Percentiles rank a stretch among this genome's conserved stretches.
These are phyloP conservation scores for Patella ulyssiponensis DNA, from an alignment of 2,888 invertebrate genomes.

Conservation along the genomic window DNA sequence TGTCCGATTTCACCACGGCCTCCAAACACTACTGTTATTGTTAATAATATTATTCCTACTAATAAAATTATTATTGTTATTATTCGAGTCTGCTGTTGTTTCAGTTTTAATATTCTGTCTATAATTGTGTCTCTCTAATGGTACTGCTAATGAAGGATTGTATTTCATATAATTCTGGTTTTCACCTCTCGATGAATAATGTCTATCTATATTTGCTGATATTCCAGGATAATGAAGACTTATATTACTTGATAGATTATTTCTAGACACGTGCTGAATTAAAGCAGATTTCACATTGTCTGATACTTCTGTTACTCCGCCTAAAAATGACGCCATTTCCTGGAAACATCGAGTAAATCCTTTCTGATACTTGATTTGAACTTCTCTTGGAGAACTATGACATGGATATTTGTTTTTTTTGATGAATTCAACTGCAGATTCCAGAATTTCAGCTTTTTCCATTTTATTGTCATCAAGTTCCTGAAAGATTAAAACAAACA, in stretches of 20 bases:
- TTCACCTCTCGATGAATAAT: background rate
- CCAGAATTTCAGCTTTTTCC: background rate
- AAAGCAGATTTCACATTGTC: background rate
- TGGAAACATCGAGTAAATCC: background rate
- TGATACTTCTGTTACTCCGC: background rate
- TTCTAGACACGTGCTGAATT: background rate
- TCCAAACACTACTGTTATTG: background rate
- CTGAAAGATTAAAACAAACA: background rate
- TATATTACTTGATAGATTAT: background rate
- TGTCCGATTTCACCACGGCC: background rate
- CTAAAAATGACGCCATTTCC: background rate
- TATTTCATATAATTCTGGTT: background rate
- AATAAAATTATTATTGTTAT: background rate
- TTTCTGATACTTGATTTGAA: background rate
- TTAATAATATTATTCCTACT: too few relatives aligned
- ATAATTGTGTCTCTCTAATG: background rate
- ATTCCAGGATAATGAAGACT: background rate
- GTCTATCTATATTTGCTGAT: background rate
- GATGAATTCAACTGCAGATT: background rate
- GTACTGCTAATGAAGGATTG: background rate
- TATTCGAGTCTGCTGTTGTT: background rate
- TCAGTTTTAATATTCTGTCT: background rate
- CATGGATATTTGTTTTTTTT: background rate
- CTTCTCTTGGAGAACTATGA: background rate
- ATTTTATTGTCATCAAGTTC: conserved; percentile 1